These are phyloP conservation scores for Heliconius hortense DNA, from an alignment of 2,888 invertebrate genomes.

Conservation along the genomic window DNA sequence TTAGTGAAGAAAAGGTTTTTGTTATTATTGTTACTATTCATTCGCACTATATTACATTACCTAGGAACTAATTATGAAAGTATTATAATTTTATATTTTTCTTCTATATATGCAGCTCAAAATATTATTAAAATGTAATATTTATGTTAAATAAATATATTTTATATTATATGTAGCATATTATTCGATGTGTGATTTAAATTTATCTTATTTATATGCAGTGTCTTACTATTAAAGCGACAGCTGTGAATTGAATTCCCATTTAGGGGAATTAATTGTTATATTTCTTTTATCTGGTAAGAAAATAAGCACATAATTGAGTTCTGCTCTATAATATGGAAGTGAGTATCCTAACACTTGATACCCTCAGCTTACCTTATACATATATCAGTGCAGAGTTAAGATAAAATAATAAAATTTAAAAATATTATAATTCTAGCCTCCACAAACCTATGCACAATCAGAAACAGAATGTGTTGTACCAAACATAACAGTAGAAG, in stretches of 20 bases:
- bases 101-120: not conserved
- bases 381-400: too few species aligned
- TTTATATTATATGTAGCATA: not conserved
- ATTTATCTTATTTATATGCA: not conserved
- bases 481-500: constrained; percentile 71
- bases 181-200: not conserved
- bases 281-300: too few species aligned
- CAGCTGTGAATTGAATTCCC: too few species aligned
- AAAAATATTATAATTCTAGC: constrained; percentile 7
- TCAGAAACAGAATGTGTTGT: constrained; percentile 70
- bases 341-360: too few species aligned
- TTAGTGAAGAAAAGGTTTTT: not conserved
- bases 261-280: too few species aligned
- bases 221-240: too few species aligned
- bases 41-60: not conserved
- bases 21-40: not conserved
- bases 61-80: not conserved
- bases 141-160: too few species aligned
- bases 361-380: too few species aligned
- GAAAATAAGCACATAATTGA: too few species aligned
- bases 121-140: not conserved
- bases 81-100: not conserved
- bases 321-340: too few species aligned
- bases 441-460: constrained; percentile 55
- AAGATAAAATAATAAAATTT: not conserved